Evolutionary conservation across 2,888 invertebrate genomes (phyloP).

Genomic region (Baronia brevicornis): DNA sequence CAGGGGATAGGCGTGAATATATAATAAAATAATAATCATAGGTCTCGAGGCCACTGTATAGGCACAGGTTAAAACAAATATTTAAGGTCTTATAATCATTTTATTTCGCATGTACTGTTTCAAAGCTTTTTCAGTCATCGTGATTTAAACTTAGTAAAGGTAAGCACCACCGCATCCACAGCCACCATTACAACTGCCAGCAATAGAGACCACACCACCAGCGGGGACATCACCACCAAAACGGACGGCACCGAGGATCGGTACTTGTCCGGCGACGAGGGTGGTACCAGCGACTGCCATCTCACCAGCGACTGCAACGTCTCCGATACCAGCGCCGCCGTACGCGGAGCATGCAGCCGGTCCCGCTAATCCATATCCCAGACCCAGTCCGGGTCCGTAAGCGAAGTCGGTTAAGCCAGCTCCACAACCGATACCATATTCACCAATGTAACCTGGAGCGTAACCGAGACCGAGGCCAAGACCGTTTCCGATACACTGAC

Average conservation of each 20-base stretch:
- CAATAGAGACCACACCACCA: slow-evolving; percentile 28
- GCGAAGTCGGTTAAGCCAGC: slow-evolving; percentile 2
- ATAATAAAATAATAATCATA: no score
- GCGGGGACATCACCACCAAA: no score
- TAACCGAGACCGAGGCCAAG: slow-evolving; percentile 6
- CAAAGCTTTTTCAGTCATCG: no score
- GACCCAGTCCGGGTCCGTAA: neutral
- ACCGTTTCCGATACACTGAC: slow-evolving; percentile 5
- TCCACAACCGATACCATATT: no score
- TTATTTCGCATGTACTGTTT: no score
- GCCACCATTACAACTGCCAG: slow-evolving; percentile 27
- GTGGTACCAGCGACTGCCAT: slow-evolving; percentile 29
- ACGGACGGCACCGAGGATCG: slow-evolving; percentile 30
- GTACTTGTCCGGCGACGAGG: slow-evolving; percentile 29
- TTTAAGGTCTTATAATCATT: no score
- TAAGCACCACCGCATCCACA: slow-evolving; percentile 16
- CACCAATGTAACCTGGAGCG: slow-evolving; percentile 1
- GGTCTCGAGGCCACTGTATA: no score
- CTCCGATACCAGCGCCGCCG: slow-evolving; percentile 26
- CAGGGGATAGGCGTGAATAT: no score
- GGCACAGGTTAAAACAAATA: no score
- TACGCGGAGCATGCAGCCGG: slow-evolving; percentile 20
- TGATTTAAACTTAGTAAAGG: no score
- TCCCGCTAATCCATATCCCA: slow-evolving; percentile 12
- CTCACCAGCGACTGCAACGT: slow-evolving; percentile 27